phyloP scores from a whole-genome alignment of 2,113 vertebrate genomes.

The Pseudonaja textilis region DNA sequence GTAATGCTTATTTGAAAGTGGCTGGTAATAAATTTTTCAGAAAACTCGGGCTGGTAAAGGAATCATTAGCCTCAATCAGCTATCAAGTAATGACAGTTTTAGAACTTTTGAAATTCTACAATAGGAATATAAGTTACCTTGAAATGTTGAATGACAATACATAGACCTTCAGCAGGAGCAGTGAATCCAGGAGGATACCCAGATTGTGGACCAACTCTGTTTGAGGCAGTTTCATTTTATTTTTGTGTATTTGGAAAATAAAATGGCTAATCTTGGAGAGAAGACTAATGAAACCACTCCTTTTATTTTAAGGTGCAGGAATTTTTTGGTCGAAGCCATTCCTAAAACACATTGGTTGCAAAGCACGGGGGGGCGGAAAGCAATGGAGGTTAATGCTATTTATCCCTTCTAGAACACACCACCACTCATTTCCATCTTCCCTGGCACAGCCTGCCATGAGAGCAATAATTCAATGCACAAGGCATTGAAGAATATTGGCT shows the following conservation, averaged over 20 bases:
- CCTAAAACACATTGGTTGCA: constrained; percentile 34
- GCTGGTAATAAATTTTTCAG: not conserved
- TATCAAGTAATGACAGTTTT: not conserved
- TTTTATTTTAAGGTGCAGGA: constrained; percentile 42
- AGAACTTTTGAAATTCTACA: not conserved
- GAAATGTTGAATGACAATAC: not conserved
- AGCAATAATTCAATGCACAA: constrained; percentile 59
- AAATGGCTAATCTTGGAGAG: constrained; percentile 46
- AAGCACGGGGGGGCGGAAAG: not conserved
- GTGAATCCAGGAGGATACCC: not conserved
- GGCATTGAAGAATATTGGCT: constrained; percentile 54
- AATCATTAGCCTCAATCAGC: not conserved
- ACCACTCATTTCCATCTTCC: constrained; percentile 59
- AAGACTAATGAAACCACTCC: constrained; percentile 28
- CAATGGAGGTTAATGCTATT: constrained; percentile 55
- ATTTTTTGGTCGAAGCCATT: constrained; percentile 39
- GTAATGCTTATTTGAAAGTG: not conserved
- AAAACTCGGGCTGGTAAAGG: not conserved
- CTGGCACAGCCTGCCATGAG: constrained; percentile 50
- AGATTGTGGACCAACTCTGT: not conserved
- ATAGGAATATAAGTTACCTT: not conserved
- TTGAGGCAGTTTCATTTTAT: not conserved
- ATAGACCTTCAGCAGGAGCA: not conserved
- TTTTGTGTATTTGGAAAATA: constrained; percentile 54
- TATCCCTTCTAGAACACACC: constrained; percentile 60